phyloP scores from a whole-genome alignment of 2,888 invertebrate species.

The Scotopteryx bipunctaria region DNA sequence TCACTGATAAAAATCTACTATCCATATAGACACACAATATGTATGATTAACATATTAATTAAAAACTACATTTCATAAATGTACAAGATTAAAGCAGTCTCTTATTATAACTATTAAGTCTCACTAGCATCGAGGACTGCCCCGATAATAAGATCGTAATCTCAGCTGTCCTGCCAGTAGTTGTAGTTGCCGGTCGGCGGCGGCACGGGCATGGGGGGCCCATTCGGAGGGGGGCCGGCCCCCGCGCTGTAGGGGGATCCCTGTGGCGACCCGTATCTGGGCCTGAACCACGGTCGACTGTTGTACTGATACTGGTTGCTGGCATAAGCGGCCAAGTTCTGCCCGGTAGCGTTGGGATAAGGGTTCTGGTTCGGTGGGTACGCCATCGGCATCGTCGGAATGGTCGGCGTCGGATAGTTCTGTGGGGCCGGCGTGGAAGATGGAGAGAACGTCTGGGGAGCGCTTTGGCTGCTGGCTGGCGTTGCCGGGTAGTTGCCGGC shows the following conservation, averaged over 20 bases:
- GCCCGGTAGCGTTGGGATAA: conserved; percentile 76
- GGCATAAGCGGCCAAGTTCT: conserved; percentile 76
- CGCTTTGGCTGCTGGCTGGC: conserved; percentile 59
- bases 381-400: conserved; percentile 63
- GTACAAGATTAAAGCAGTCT: conserved; percentile 63
- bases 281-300: conserved; percentile 75
- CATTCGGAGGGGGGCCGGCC: conserved; percentile 71
- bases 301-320: conserved; percentile 75
- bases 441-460: conserved; percentile 66
- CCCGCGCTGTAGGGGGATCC: conserved; percentile 72
- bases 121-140: conserved; percentile 47
- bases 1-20: conserved; percentile 2
- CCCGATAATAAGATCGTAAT: conserved; percentile 53
- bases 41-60: conserved; percentile 29
- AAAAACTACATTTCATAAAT: conserved; percentile 71
- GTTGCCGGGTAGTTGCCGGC: conserved; percentile 52
- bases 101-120: conserved; percentile 43
- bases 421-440: conserved; percentile 72
- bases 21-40: conserved; percentile 31
- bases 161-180: conserved; percentile 80
- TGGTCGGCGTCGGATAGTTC: conserved; percentile 55
- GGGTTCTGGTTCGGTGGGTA: conserved; percentile 70
- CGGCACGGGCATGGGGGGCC: conserved; percentile 72
- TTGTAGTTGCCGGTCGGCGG: conserved; percentile 72
- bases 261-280: conserved; percentile 73